Evolutionary conservation across 2,888 invertebrate species (phyloP), one percentile per base, ranked within the genome.

Genomic region (Erynnis tages): DNA sequence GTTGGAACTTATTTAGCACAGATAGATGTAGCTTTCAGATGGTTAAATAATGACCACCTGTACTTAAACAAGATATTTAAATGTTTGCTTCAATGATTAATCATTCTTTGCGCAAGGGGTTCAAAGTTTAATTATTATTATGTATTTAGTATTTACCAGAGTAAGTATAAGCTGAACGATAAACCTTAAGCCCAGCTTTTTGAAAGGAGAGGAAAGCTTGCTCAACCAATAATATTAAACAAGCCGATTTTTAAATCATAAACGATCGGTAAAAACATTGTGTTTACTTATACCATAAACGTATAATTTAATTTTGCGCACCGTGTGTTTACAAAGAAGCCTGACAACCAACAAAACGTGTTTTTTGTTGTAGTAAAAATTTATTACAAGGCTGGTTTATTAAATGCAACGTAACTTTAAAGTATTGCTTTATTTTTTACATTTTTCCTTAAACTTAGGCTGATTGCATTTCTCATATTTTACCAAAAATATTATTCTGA

Each of bases 41-140:
- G 35, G 45, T 48, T 54, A 48, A 56, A 52, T 44, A 34, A 53
- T 54, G 46, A 32, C 17, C 27, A 27, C 35, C 35, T 54, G 52
- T 47, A 54, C 13, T 52, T 14, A n/a, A 21, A 40, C 48, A 49
- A 25, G 13, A 34, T 38, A 38, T 14, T 38, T 10, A 7, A 16
- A 40, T 49, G 40, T 40, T 40, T 40, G 16, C 2, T 40, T 14
- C 14, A 23, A 25, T 46, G 25, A 46, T 46, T 46, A 35, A 46
- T 46, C n/a, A 27, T 6, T 27, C n/a, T 21, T 21, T 21, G n/a
- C n/a, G n/a, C n/a, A n/a, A n/a, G n/a, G n/a, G n/a, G n/a, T n/a
- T n/a, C n/a, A n/a, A n/a, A n/a, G n/a, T n/a, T n/a, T n/a, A n/a
- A n/a, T n/a, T n/a, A n/a, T n/a, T n/a, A n/a, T n/a, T n/a, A n/a